A percentile compares a stretch with the other conserved stretches of the same genome.
Conservation (phyloP, 2,888 invertebrate genomes). For the Cephus nigrinus region DNA sequence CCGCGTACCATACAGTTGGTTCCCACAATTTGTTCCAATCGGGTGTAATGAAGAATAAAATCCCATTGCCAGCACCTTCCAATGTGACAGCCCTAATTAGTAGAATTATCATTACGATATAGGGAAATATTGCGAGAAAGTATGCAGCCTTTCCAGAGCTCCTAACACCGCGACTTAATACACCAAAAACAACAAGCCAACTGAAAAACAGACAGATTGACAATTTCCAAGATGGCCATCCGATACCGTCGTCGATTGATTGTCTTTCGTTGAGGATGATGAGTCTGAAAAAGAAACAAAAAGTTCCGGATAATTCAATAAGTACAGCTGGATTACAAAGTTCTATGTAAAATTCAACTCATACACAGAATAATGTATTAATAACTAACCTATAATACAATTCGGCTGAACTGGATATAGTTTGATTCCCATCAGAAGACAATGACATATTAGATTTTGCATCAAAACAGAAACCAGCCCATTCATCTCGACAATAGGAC, state of each 20-base stretch:
- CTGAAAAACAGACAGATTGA: slow-evolving; percentile 74
- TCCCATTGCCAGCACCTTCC: slow-evolving; percentile 79
- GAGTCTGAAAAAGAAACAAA: slow-evolving; percentile 57
- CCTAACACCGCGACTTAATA: slow-evolving; percentile 79
- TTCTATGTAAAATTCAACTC: background rate
- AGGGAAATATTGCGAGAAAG: slow-evolving; percentile 90
- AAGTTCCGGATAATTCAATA: background rate
- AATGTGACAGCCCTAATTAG: slow-evolving; percentile 75
- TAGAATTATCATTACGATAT: slow-evolving; percentile 80
- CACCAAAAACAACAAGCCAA: slow-evolving; percentile 77
- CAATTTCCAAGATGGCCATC: slow-evolving; percentile 76
- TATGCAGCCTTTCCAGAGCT: slow-evolving; percentile 87
- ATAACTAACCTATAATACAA: slow-evolving; percentile 55
- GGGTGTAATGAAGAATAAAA: slow-evolving; percentile 82
- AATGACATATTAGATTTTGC: background rate
- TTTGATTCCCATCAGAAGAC: background rate
- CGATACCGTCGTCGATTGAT: slow-evolving; percentile 66
- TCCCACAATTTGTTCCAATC: slow-evolving; percentile 81
- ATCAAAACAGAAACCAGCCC: slow-evolving; percentile 52
- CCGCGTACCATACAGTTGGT: slow-evolving; percentile 81
- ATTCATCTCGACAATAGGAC: slow-evolving; percentile 63
- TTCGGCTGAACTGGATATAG: slow-evolving; percentile 50
- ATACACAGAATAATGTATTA: background rate
- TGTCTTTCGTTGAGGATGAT: slow-evolving; percentile 69
- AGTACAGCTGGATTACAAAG: background rate